Conservation (phyloP, 2,888 invertebrate species). For the Phorcus lineatus region DNA sequence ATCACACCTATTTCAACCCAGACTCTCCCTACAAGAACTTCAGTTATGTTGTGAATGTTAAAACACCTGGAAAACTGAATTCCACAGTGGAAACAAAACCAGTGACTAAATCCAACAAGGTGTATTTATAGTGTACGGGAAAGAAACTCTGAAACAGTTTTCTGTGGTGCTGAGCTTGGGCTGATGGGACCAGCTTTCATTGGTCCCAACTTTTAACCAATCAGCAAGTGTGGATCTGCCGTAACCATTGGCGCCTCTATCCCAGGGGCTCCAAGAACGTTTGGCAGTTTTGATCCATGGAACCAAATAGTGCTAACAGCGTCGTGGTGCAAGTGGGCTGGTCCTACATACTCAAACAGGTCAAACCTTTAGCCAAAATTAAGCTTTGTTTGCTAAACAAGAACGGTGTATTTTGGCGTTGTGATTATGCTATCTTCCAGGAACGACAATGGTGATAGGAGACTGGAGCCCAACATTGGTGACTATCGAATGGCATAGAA, state of each 20-base stretch:
- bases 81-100: conserved; percentile 51
- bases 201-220: neutral
- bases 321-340: neutral
- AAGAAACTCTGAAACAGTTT: neutral
- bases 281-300: neutral
- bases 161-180: conserved; percentile 10
- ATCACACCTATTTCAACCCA: conserved; percentile 41
- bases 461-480: neutral
- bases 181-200: neutral
- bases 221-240: neutral
- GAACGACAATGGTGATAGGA: neutral
- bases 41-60: conserved; percentile 54
- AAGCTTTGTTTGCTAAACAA: neutral
- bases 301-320: conserved; percentile 4
- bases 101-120: conserved; percentile 56
- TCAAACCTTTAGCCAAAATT: neutral
- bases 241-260: neutral
- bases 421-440: neutral
- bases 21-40: conserved; percentile 46
- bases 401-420: neutral
- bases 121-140: conserved; percentile 50
- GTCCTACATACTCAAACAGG: neutral
- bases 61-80: conserved; percentile 43
- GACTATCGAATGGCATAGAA: neutral
- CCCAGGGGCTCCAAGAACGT: too few relatives aligned